Evolutionary conservation across 1,140 invertebrate genomes (phyloP), one percentile per base, ranked within the genome.

Genomic region (Gonatopus flavifemur): DNA sequence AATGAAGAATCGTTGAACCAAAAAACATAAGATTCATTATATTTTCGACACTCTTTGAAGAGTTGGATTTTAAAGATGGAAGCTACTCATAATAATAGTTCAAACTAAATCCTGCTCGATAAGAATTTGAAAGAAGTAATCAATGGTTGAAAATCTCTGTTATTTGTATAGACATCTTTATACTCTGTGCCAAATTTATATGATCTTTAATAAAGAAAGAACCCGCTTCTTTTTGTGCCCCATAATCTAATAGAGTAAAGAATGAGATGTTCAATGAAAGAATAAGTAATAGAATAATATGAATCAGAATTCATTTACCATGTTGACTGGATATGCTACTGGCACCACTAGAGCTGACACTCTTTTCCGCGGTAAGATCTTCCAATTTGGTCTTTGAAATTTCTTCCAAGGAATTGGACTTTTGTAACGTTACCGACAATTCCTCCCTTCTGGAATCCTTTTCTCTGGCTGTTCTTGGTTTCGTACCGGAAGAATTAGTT

Each of bases 401-500:
- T 70, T 88, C 87, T 69, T 88, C 87, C 25, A 88, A 67, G 9
- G 85, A 87, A 58, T 84, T 84, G 31, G 84, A 83, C 52, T 85
- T 84, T 64, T 86, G 82, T 30, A 84, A 61, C 40, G 79, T 76
- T 21, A 69, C 77, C 61, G 74, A 40, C 56, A 72, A 75, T 64
- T 73, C 67, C 64, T 76, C 75, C 16, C 74, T 67, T 45, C 77
- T 78, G 3, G 67, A 52, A 38, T 78, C 75, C 37, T 77, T 77
- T 12, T 78, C 74, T 32, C 72, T 66, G n/a, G n/a, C n/a, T 15
- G 67, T 64, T 19, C 74, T 66, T 25, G 75, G 66, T 50, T 77
- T 79, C n/a, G 66, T 55, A 21, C 65, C 66, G 12, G 61, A 64
- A 6, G 67, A 67, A 20, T 55, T 68, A 7, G 72, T 61, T 57